phyloP scores from a whole-genome alignment of 2,888 invertebrate species.

The Prosapia bicincta region DNA sequence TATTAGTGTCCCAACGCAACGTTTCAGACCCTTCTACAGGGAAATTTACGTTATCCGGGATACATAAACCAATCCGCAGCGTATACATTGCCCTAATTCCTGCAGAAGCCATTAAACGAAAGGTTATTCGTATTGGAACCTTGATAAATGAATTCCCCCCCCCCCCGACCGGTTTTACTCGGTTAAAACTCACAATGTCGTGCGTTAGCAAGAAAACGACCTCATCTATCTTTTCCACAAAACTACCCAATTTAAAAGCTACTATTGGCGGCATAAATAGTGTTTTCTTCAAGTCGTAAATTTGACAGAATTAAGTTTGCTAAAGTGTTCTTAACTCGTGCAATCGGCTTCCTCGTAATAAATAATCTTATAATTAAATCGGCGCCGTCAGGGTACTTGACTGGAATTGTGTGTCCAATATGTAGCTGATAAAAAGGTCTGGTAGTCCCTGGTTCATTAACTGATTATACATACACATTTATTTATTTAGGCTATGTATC shows the following conservation, averaged over 20 bases:
- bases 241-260: slow-evolving; percentile 2
- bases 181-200: too few species aligned
- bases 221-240: background rate
- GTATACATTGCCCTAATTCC: background rate
- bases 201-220: background rate
- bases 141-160: background rate
- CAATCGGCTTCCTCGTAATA: background rate
- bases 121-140: background rate
- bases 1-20: too few species aligned
- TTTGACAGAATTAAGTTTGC: background rate
- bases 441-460: too few species aligned
- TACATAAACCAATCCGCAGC: too few species aligned
- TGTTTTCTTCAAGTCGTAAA: background rate
- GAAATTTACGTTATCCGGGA: too few species aligned
- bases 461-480: too few species aligned
- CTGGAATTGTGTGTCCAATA: too few species aligned
- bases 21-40: too few species aligned
- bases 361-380: background rate
- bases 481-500: too few species aligned
- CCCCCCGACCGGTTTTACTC: too few species aligned
- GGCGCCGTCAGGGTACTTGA: background rate
- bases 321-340: background rate
- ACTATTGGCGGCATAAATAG: background rate
- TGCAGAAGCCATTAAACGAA: background rate
- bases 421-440: too few species aligned